Percentiles rank a stretch among this genome's conserved stretches.
Evolutionary conservation across 2,113 vertebrate genomes (phyloP).

Genomic region (Origma solitaria): DNA sequence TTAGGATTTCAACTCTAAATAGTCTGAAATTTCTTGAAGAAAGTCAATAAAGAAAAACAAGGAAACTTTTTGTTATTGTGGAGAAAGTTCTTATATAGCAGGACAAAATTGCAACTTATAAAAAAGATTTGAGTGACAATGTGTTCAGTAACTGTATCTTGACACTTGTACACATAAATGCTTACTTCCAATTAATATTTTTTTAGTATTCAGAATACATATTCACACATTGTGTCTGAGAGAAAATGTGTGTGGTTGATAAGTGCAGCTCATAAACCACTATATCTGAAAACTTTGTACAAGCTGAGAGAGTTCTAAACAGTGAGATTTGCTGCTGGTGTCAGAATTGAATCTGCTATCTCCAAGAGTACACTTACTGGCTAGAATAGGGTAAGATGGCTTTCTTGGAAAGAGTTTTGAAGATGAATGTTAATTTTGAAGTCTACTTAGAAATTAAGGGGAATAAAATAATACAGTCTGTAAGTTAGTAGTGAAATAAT

Average conservation of each 20-base stretch:
- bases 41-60: background rate
- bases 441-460: background rate
- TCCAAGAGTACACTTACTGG: background rate
- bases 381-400: background rate
- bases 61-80: background rate
- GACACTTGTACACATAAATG: background rate
- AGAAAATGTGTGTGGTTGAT: background rate
- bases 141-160: background rate
- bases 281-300: background rate
- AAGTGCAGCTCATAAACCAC: background rate
- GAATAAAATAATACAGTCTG: fast-evolving
- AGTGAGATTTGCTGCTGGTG: background rate
- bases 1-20: background rate
- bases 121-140: background rate
- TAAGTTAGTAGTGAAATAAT: background rate
- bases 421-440: background rate
- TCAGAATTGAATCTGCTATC: background rate
- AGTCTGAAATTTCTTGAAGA: background rate
- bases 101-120: background rate
- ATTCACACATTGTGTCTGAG: background rate
- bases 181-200: background rate
- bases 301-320: background rate
- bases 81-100: background rate
- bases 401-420: background rate
- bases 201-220: background rate